phyloP scores from a whole-genome alignment of 2,113 vertebrate genomes.

The Columbina picui region DNA sequence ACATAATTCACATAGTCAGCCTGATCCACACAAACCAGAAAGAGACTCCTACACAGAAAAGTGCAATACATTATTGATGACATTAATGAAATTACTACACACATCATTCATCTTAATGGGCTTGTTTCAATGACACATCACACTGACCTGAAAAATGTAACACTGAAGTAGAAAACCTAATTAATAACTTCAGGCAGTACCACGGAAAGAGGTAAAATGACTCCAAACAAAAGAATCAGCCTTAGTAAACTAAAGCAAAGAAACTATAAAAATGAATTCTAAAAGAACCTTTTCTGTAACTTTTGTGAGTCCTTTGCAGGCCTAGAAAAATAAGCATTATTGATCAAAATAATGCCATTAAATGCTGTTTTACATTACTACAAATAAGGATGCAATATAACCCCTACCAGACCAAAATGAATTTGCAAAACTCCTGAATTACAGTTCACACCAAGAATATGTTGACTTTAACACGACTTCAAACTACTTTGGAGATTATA shows the following conservation, averaged over 20 bases:
- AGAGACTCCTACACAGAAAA: conserved; percentile 61
- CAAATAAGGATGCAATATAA: background rate
- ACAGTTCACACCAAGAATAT: conserved; percentile 23
- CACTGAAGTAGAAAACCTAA: conserved; percentile 51
- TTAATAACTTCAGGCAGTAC: conserved; percentile 56
- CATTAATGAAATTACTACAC: conserved; percentile 75
- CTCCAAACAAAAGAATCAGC: conserved; percentile 22
- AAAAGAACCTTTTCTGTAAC: background rate
- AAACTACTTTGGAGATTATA: background rate
- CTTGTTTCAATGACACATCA: conserved; percentile 58
- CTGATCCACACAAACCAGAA: conserved; percentile 41
- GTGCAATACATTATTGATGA: conserved; percentile 64
- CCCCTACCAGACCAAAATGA: background rate
- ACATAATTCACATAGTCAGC: conserved; percentile 44
- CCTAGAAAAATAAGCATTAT: background rate
- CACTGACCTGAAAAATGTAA: conserved; percentile 48
- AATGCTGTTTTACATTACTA: conserved; percentile 3
- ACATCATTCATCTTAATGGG: conserved; percentile 73
- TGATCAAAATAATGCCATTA: conserved; percentile 30
- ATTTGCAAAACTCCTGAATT: conserved; percentile 8
- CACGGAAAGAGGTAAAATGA: conserved; percentile 42
- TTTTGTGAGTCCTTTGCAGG: conserved; percentile 20
- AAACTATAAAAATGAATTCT: conserved; percentile 8
- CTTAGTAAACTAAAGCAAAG: conserved; percentile 25
- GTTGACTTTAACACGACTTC: background rate